Base-by-base conservation (phyloP, 2,113 vertebrate species). In the Hyaena hyaena region DNA sequence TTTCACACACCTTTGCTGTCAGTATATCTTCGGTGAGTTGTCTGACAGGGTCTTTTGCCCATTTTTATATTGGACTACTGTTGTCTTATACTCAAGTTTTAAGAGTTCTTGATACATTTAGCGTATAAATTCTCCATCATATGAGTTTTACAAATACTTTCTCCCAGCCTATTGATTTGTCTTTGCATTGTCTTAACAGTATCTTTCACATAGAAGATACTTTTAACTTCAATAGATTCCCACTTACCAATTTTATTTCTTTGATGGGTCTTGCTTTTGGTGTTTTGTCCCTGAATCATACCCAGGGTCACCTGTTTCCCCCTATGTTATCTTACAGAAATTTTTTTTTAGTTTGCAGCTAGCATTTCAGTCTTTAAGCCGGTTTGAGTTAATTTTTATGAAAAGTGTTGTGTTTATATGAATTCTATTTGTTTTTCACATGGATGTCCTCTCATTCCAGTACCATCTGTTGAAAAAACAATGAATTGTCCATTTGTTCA, bases 211-310 rank as follows among this genome's bases (percentile, higher is more conserved):
- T 26, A 89, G n/a, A 88, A 73, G 86, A 82, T 53, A 35, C 43
- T 89, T 89, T 83, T 89, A 66, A 63, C n/a, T 74, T 89, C 28
- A 74, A 74, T 39, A 89, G 71, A 83, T 43, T 74, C 33, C 43
- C 45, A 61, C 4, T 96, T 92, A 95, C 23, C 48, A 39, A 80
- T 76, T 86, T 86, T 71, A 61, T 71, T 82, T 93, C 63, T 95
- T 86, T 92, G 68, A 81, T 74, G 16, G 45, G 26, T 84, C 33
- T 39, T 35, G 4, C 21, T 76, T 90, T 93, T 33, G 16, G n/a
- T 65, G 31, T 92, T 96, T 11, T 71, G 82, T 76, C 17, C 68
- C 58, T 71, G 73, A 84, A 76, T 65, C 21, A 76, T 86, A 86
- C 8, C 31, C 68, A 95, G 86, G 11, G 10, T 35, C 45, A 74